A percentile compares a stretch with the other conserved stretches of the same genome.
Evolutionary conservation across 2,113 vertebrate genomes (phyloP).

Genomic region (Stictonetta naevosa): DNA sequence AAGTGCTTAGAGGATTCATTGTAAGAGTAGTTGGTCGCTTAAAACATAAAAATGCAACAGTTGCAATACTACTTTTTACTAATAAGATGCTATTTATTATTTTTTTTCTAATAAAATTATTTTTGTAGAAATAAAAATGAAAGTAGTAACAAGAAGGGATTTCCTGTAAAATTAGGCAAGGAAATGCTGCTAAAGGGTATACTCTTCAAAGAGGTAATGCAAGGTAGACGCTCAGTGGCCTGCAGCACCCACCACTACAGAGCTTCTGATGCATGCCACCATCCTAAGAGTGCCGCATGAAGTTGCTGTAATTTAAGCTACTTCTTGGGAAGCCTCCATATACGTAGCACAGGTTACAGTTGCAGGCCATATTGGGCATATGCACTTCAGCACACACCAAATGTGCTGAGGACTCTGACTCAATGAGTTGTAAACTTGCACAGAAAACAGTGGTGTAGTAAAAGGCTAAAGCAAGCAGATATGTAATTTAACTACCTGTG

Average conservation of each 20-base stretch:
- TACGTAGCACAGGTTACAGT: neutral
- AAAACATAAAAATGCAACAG: neutral
- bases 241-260: neutral
- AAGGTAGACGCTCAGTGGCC: neutral
- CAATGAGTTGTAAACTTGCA: neutral
- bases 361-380: accelerated
- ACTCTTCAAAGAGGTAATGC: neutral
- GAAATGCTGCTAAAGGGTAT: neutral
- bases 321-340: neutral
- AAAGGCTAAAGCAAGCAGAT: neutral
- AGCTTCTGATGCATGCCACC: neutral
- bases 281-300: neutral
- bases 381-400: neutral
- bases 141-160: neutral
- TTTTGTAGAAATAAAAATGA: neutral
- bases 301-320: neutral
- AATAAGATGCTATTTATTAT: neutral
- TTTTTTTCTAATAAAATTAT: neutral
- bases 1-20: neutral
- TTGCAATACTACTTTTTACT: neutral
- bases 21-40: neutral
- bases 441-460: neutral
- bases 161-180: conserved; percentile 22
- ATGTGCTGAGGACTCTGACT: neutral
- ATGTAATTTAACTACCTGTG: neutral